A percentile compares a stretch with the other conserved stretches of the same genome.
Conservation (phyloP, 2,888 invertebrate species). For the Plagodis dolabraria region DNA sequence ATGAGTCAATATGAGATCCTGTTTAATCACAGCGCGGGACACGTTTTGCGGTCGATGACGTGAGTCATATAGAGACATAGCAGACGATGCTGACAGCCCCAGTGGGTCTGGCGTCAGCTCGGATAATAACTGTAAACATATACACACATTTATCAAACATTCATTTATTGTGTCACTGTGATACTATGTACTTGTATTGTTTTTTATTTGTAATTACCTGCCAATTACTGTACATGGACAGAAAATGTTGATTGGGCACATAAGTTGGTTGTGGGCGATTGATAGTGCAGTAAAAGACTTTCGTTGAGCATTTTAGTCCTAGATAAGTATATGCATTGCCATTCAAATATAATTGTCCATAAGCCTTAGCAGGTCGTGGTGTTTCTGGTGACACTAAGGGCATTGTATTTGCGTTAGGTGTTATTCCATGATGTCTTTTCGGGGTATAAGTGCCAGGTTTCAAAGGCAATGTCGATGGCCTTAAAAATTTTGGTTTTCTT, state of each 20-base stretch:
- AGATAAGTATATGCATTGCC: conserved; percentile 96
- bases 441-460: conserved; percentile 93
- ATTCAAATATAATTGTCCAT: conserved; percentile 94
- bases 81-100: conserved; percentile 87
- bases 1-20: conserved; percentile 87
- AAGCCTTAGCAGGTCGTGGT: conserved; percentile 94
- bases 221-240: conserved; percentile 99
- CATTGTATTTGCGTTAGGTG: conserved; percentile 92
- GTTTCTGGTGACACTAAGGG: conserved; percentile 96
- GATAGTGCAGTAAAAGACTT: conserved; percentile 96
- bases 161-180: conserved; percentile 22
- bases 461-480: conserved; percentile 92
- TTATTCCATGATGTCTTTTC: conserved; percentile 92
- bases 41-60: conserved; percentile 88
- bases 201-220: conserved; percentile 80
- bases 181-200: conserved; percentile 1
- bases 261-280: conserved; percentile 98
- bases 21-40: conserved; percentile 85
- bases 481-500: conserved; percentile 88
- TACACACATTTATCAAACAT: conserved; percentile 50
- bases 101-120: conserved; percentile 88
- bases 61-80: conserved; percentile 91
- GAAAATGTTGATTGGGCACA: conserved; percentile 93
- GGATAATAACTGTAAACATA: conserved; percentile 85
- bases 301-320: conserved; percentile 95